Evolutionary conservation across 2,113 vertebrate species (phyloP).

Genomic region (Nyctereutes procyonoides): DNA sequence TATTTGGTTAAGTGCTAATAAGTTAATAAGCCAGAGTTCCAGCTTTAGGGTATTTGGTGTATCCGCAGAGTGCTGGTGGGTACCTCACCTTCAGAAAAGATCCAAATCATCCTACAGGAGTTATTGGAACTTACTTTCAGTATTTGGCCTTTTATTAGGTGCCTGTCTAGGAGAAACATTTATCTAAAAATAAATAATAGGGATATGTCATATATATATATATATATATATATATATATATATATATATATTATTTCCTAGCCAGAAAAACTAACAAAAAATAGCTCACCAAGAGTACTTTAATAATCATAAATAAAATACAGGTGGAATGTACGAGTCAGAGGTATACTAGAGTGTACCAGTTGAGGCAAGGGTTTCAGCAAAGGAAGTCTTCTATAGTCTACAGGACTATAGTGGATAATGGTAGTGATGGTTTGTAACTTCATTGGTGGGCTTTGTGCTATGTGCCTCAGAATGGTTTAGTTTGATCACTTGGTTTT

Average conservation of each 20-base stretch:
- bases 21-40: conserved; percentile 52
- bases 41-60: not conserved
- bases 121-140: not conserved
- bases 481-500: not conserved
- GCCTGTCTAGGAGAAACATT: not conserved
- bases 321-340: not conserved
- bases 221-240: no score
- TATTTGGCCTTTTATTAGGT: not conserved
- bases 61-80: not conserved
- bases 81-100: not conserved
- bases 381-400: not conserved
- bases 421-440: no score
- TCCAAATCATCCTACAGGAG: not conserved
- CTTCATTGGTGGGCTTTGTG: not conserved
- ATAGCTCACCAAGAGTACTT: not conserved
- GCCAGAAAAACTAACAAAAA: not conserved
- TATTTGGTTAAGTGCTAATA: conserved; percentile 49
- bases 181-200: not conserved
- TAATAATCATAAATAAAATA: not conserved
- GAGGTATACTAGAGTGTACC: not conserved
- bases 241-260: not conserved
- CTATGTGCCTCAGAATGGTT: not conserved
- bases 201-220: not conserved
- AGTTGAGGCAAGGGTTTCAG: not conserved
- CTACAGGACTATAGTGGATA: no score